Evolutionary conservation across 2,888 invertebrate genomes (phyloP).

Genomic region (Synergus itoensis): DNA sequence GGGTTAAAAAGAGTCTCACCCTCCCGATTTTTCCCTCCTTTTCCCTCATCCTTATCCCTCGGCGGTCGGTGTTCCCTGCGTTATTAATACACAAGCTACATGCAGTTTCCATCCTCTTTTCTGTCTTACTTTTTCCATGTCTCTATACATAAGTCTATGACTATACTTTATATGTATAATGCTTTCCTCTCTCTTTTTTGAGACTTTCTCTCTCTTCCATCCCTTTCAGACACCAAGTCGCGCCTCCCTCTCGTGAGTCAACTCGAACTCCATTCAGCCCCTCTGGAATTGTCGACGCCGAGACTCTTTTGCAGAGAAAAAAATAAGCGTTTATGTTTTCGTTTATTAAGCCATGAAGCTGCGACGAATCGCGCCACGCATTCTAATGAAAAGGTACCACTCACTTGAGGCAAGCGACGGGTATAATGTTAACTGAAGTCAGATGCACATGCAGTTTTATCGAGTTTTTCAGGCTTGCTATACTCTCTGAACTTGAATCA

Average conservation of each 20-base stretch:
- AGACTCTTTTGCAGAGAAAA: constrained; percentile 43
- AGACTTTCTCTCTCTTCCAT: constrained; percentile 22
- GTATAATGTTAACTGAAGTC: not conserved
- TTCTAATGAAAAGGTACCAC: constrained; percentile 58
- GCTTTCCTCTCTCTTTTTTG: not conserved
- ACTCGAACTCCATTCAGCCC: constrained; percentile 28
- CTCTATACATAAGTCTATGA: not conserved
- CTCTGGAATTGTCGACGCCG: constrained; percentile 19
- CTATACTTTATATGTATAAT: not conserved
- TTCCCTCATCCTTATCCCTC: constrained; percentile 48
- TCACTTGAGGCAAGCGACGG: not conserved
- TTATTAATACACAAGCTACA: constrained; percentile 64
- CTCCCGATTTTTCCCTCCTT: constrained; percentile 45
- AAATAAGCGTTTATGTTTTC: constrained; percentile 41
- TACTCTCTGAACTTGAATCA: too few relatives aligned
- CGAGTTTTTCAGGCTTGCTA: too few relatives aligned
- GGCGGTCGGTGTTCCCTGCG: constrained; percentile 57
- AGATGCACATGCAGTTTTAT: not conserved
- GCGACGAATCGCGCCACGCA: constrained; percentile 53
- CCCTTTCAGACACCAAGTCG: constrained; percentile 36
- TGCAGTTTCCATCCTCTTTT: constrained; percentile 50
- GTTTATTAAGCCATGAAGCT: constrained; percentile 43
- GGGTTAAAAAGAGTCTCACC: constrained; percentile 63
- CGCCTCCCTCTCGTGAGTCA: constrained; percentile 27
- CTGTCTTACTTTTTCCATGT: not conserved